Conservation (phyloP, 2,888 invertebrate genomes). For the Acanthosepion esculentum region DNA sequence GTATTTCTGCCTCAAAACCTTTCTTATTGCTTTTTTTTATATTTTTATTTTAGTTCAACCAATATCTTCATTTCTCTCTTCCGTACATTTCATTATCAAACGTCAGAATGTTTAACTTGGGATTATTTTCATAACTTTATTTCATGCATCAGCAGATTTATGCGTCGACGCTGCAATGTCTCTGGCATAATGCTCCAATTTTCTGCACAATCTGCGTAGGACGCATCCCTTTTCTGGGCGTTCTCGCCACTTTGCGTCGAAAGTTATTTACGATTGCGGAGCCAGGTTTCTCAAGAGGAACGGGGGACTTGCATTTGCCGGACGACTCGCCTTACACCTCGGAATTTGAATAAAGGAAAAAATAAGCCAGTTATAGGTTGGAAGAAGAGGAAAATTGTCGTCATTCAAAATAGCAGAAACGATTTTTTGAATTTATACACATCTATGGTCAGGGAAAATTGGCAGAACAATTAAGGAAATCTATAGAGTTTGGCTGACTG, state of each 20-base stretch:
- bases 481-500: neutral
- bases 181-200: neutral
- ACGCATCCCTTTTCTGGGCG: neutral
- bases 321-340: neutral
- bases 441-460: neutral
- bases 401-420: neutral
- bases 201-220: neutral
- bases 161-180: neutral
- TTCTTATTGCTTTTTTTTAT: no score
- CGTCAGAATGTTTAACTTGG: neutral
- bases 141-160: neutral
- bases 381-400: neutral
- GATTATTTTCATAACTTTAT: slow-evolving; percentile 18
- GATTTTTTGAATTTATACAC: neutral
- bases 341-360: neutral
- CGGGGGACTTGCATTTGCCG: neutral
- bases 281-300: no score
- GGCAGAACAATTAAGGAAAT: neutral
- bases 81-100: neutral
- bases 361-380: neutral
- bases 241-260: neutral
- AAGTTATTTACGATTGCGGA: no score
- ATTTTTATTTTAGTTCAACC: no score
- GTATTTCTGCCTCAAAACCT: no score
- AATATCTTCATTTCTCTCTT: no score